Base-by-base conservation (phyloP, 2,888 invertebrate species). In the Ectobius pallidus region DNA sequence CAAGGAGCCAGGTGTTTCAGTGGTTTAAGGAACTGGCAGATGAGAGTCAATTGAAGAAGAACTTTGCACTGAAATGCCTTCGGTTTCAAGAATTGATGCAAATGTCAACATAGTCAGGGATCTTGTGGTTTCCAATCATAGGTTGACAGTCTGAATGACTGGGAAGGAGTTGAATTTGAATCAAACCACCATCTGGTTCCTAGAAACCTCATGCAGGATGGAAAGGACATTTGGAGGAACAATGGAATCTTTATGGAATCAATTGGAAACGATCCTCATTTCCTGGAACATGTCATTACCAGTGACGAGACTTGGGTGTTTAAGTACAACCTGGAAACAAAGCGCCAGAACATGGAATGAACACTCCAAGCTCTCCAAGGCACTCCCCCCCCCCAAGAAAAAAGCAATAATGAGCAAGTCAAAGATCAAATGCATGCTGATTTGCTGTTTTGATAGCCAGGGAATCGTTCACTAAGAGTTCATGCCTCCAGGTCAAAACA, bases 51-150 rank as follows among this genome's bases (percentile, higher is more conserved):
- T 72, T 71, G 74, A 74, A 77, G 71, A 77, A 73, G n/a, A n/a
- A n/a, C n/a, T n/a, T n/a, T n/a, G n/a, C n/a, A n/a, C n/a, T n/a
- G n/a, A 70, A 75, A 73, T 76, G 69, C 75, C 75, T 75, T 75
- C 73, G 73, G 34, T 73, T 75, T 65, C 75, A 73, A 77, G 71
- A 74, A n/a, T n/a, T n/a, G n/a, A n/a, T n/a, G n/a, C n/a, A n/a
- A n/a, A n/a, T n/a, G 76, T 74, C 70, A 69, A 76, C 72, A 74
- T 74, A 77, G 11, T 52, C 52, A 3, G 22, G 20, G 76, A 77
- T 77, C 74, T 77, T 77, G 72, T 75, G 75, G 71, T 69, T 74
- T 75, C 67, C 67, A 73, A 77, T 77, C 77, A 73, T 71, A 74
- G 70, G 32, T n/a, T 68, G 4, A 42, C 46, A 27, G 7, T 46